Percentiles rank a stretch among this genome's conserved stretches.
phyloP scores from a whole-genome alignment of 2,797 vertebrate species.

The Platyrinchus mystaceus region DNA sequence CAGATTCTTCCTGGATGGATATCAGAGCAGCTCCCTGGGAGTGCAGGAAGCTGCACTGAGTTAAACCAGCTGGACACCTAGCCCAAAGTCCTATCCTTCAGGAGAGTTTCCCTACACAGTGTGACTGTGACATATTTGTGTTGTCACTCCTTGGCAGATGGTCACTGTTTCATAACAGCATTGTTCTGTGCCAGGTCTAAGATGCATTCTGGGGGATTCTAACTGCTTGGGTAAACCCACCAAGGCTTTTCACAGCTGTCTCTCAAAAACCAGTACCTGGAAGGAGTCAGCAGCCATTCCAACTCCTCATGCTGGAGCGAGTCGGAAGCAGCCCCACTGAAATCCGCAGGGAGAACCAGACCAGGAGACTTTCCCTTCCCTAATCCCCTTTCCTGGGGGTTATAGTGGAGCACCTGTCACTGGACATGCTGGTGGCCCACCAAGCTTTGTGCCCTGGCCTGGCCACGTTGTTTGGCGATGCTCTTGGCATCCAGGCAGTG shows the following conservation, averaged over 20 bases:
- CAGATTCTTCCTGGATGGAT: neutral
- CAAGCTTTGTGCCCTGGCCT: neutral
- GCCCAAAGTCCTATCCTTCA: neutral
- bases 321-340: neutral
- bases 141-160: neutral
- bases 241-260: neutral
- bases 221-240: neutral
- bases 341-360: neutral
- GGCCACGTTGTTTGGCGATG: accelerated
- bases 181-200: neutral
- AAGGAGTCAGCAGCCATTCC: neutral
- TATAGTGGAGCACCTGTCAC: neutral
- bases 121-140: neutral
- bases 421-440: neutral
- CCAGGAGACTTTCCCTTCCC: neutral
- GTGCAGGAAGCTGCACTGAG: neutral
- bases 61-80: neutral
- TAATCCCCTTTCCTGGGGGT: neutral
- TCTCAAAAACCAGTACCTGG: neutral
- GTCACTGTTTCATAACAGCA: neutral
- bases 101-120: neutral
- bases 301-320: neutral
- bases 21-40: neutral
- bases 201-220: neutral
- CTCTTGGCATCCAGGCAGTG: neutral